Base-by-base conservation (phyloP, 2,888 invertebrate species). In the Margaritifera margaritifera region DNA sequence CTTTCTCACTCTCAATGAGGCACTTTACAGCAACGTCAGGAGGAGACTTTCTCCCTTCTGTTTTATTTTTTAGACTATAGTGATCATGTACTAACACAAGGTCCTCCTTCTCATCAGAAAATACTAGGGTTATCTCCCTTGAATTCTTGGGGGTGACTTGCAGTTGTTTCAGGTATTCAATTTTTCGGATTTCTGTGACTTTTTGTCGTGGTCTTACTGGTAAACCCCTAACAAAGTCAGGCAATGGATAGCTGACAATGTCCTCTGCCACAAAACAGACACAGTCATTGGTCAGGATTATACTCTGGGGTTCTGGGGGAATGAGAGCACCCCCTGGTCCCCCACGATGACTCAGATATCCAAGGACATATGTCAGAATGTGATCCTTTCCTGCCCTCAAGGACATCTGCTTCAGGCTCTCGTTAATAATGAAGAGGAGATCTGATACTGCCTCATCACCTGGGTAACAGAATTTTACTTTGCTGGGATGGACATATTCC, bases 181-280 rank as follows among this genome's bases (percentile, higher is more conserved):
- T 75, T 51, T 81, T 81, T 6, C 82, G 83, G 20, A 84, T 80
- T 54, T 87, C 84, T 2, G 80, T 64, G 8, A 88, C 79, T 27
- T 80, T 75, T 58, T 86, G 84, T 53, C 84, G 77, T 0, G 87
- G 85, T 19, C 82, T 82, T 53, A 83, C 84, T 8, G 89, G 88
- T 8, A 86, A 73, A 18, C 85, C 85, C n/a, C 84, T 74, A 11
- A 83, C 86, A 79, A 88, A 88, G 57, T 87, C 87, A 6, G 89
- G 88, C n/a, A 88, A 71, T 1, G 89, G 89, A 66, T 88, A 88
- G 69, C 85, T 87, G 52, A 87, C 87, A 50, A 85, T 68, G 77
- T 88, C 88, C 64, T 89, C 89, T 56, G 75, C 75, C 4, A 83
- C 79, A 50, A 89, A 74, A 68, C 84, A 85, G n/a, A 89, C 60